Conservation (phyloP, 2,113 vertebrate species). For the Setophaga coronata region DNA sequence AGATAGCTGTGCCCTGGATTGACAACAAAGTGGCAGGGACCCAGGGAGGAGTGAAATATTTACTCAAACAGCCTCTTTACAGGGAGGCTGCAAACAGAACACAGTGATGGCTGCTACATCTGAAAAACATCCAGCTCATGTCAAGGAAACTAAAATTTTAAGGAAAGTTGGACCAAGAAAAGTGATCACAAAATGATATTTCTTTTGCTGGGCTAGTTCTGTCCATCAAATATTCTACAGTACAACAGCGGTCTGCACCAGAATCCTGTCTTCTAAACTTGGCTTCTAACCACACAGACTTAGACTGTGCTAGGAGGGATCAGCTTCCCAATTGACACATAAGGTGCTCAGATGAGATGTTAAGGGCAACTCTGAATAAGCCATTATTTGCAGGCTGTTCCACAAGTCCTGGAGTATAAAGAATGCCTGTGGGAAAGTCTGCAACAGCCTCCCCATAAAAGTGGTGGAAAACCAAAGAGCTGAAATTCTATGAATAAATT, state of each 20-base stretch:
- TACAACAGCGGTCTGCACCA: background rate
- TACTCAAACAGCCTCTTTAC: background rate
- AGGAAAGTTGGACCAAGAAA: background rate
- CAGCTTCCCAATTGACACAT: background rate
- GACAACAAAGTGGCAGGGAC: background rate
- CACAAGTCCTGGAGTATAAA: background rate
- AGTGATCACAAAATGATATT: background rate
- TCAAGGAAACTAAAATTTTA: background rate
- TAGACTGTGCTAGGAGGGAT: background rate
- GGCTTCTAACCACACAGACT: background rate
- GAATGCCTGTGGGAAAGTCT: slow-evolving; percentile 3
- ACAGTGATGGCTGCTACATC: background rate
- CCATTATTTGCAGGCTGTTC: background rate
- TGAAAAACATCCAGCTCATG: background rate
- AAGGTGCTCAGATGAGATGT: background rate
- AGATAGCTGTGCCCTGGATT: background rate
- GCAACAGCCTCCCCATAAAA: background rate
- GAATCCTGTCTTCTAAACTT: background rate
- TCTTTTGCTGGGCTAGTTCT: background rate
- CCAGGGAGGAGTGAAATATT: background rate
- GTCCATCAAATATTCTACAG: background rate
- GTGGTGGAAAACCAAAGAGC: slow-evolving; percentile 3
- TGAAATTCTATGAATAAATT: slow-evolving; percentile 48
- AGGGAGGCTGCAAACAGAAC: background rate
- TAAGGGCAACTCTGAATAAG: background rate